Evolutionary conservation across 35 echinoderm and acorn worm genomes (phyloP).

Genomic region (Amphiura filiformis): DNA sequence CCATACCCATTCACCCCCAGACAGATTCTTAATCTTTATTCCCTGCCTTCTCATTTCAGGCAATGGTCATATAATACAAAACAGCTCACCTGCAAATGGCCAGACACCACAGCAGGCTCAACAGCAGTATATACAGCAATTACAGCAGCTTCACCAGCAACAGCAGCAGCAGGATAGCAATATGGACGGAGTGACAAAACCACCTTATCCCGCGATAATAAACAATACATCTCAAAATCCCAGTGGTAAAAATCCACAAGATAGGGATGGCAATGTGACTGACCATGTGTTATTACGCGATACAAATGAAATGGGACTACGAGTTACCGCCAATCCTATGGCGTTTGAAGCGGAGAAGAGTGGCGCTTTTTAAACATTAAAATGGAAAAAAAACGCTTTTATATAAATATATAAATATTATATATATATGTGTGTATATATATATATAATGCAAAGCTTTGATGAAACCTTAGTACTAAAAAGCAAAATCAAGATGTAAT

Average conservation of each 20-base stretch:
- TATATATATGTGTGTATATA: too few species aligned
- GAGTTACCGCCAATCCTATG: slow-evolving; percentile 66
- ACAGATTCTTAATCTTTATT: too few species aligned
- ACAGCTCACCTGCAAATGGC: neutral
- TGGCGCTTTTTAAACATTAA: neutral
- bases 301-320: slow-evolving; percentile 58
- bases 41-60: neutral
- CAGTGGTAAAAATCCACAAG: neutral
- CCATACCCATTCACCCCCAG: too few species aligned
- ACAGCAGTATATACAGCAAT: neutral
- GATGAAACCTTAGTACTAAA: neutral
- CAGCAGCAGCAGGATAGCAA: neutral
- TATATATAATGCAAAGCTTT: neutral
- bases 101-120: neutral
- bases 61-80: neutral
- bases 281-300: slow-evolving; percentile 36
- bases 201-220: neutral
- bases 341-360: slow-evolving; percentile 39
- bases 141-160: neutral
- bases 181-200: neutral
- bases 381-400: neutral
- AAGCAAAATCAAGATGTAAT: neutral
- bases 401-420: neutral
- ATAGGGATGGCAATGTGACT: neutral
- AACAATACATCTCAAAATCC: neutral